Conservation (phyloP, 2,888 invertebrate species). For the Lumbricus terrestris region DNA sequence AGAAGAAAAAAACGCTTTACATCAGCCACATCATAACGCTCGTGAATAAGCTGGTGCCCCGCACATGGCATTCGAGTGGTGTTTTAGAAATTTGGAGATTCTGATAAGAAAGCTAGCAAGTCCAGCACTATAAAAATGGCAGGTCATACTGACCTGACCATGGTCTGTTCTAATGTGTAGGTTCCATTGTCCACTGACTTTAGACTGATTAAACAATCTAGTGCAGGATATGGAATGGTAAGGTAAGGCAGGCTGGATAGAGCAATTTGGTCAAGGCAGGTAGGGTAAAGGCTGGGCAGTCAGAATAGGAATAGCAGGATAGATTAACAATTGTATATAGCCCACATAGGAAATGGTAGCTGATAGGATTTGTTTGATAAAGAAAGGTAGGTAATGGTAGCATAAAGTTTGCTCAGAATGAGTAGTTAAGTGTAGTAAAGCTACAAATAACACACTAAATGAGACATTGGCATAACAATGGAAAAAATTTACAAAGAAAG, state of each 20-base stretch:
- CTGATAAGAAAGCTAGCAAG: too few species aligned
- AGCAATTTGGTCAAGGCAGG: too few species aligned
- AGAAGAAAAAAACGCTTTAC: background rate
- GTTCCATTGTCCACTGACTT: background rate
- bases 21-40: background rate
- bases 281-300: background rate
- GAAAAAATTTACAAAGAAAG: background rate
- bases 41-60: too few species aligned
- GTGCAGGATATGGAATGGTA: background rate
- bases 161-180: background rate
- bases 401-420: background rate
- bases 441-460: background rate
- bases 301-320: background rate
- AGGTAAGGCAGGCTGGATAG: background rate
- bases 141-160: background rate
- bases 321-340: too few species aligned
- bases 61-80: too few species aligned
- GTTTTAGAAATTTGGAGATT: too few species aligned
- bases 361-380: background rate
- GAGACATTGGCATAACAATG: background rate
- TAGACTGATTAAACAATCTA: too few species aligned
- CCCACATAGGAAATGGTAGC: background rate
- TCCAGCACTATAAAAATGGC: background rate
- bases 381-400: background rate
- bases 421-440: background rate